Evolutionary conservation across 2,888 invertebrate species (phyloP).

Genomic region (Cryptocheilus praepositus): DNA sequence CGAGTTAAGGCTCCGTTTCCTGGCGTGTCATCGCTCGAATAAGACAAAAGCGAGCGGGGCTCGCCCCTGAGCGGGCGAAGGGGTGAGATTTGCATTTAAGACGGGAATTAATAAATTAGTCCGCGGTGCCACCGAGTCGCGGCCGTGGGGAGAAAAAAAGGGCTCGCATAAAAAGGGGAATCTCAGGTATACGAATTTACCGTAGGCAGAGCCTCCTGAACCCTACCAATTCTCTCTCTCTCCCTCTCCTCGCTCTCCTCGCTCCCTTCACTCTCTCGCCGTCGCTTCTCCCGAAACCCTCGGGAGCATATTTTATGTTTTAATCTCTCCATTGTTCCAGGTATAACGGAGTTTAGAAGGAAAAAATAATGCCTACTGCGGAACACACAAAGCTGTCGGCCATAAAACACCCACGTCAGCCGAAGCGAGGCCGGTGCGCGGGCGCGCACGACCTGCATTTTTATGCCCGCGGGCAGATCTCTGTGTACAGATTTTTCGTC

Average conservation of each 20-base stretch:
- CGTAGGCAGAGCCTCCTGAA: slow-evolving; percentile 34
- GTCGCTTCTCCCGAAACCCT: slow-evolving; percentile 42
- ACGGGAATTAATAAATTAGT: slow-evolving; percentile 36
- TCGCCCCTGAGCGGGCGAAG: slow-evolving; percentile 1
- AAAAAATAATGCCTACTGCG: slow-evolving; percentile 73
- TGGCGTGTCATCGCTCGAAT: too few species aligned
- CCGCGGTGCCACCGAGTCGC: slow-evolving; percentile 31
- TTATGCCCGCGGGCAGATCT: slow-evolving; percentile 70
- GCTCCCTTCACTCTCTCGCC: slow-evolving; percentile 15
- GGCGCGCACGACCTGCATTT: slow-evolving; percentile 73
- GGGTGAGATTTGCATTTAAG: slow-evolving; percentile 18
- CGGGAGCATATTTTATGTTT: slow-evolving; percentile 73
- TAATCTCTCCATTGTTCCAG: slow-evolving; percentile 75
- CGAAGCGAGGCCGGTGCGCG: slow-evolving; percentile 49
- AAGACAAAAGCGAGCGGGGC: too few species aligned
- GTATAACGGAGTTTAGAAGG: slow-evolving; percentile 74
- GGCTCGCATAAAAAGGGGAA: slow-evolving; percentile 31
- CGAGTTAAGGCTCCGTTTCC: too few species aligned
- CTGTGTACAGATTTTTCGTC: slow-evolving; percentile 66
- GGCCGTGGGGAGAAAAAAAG: slow-evolving; percentile 44
- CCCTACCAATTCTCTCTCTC: slow-evolving; percentile 15
- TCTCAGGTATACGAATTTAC: slow-evolving; percentile 59
- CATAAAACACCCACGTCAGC: slow-evolving; percentile 71
- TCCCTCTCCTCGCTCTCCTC: too few species aligned
- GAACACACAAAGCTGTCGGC: slow-evolving; percentile 73